These are phyloP conservation scores for Platyscapa corneri DNA, from an alignment of 1,140 invertebrate genomes.

Conservation along the genomic window DNA sequence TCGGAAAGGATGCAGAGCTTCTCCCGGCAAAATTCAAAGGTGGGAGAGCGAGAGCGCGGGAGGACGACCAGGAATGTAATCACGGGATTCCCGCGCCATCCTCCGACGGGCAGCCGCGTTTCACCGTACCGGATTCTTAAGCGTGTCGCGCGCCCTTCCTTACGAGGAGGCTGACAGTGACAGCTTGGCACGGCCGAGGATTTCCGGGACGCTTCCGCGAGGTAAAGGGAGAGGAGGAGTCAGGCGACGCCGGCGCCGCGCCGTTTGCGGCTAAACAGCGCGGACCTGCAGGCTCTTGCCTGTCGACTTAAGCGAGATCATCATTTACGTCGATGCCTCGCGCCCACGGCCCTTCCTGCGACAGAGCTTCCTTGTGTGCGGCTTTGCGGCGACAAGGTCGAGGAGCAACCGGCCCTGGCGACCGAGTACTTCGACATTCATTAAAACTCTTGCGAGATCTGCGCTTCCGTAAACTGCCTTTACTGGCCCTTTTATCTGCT, in stretches of 20 bases:
- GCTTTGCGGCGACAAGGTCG: conserved; percentile 2
- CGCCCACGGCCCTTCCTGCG: not conserved
- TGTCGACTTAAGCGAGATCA: conserved; percentile 41
- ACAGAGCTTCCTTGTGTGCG: conserved; percentile 22
- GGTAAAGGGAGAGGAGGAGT: not conserved
- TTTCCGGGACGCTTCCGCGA: not conserved
- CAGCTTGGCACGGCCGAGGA: conserved; percentile 19
- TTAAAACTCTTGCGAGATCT: conserved; percentile 5
- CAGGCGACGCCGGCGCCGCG: not conserved
- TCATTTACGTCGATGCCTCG: conserved; percentile 44
- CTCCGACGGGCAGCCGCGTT: conserved; percentile 57
- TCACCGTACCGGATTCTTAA: conserved; percentile 65
- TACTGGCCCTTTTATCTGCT: not conserved
- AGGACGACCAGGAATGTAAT: conserved; percentile 63
- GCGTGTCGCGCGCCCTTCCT: conserved; percentile 49
- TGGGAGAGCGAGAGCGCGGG: conserved; percentile 27
- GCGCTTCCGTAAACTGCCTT: not conserved
- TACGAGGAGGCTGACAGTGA: conserved; percentile 31
- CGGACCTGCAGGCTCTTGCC: not conserved
- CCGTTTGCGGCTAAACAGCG: conserved; percentile 17
- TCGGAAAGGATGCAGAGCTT: conserved; percentile 6
- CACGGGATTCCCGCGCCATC: conserved; percentile 64
- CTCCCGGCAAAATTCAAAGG: conserved; percentile 35
- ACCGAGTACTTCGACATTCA: not conserved
- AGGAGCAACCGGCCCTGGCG: not conserved